A percentile compares a stretch with the other conserved stretches of the same genome.
phyloP scores from a whole-genome alignment of 2,797 vertebrate genomes.

The Melanogrammus aeglefinus region DNA sequence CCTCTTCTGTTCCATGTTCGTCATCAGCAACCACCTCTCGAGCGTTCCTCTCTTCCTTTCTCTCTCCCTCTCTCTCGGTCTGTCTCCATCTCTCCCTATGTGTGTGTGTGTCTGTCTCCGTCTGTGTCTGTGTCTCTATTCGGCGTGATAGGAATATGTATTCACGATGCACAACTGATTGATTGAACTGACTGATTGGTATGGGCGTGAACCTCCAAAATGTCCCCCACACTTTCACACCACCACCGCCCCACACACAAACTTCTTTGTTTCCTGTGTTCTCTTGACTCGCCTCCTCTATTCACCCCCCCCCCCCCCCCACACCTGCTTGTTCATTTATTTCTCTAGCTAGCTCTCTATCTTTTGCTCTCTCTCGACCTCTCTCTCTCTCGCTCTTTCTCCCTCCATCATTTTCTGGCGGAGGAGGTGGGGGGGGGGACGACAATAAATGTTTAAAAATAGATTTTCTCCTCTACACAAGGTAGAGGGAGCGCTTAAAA shows the following conservation, averaged over 20 bases:
- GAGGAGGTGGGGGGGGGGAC: neutral
- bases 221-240: neutral
- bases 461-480: conserved; percentile 50
- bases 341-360: neutral
- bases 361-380: too few species aligned
- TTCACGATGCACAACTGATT: conserved; percentile 45
- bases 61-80: too few species aligned
- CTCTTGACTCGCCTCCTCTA: neutral
- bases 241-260: neutral
- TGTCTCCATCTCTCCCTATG: conserved; percentile 39
- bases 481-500: conserved; percentile 49
- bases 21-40: conserved; percentile 61
- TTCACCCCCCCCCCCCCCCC: neutral
- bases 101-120: conserved; percentile 38
- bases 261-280: neutral
- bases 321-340: too few species aligned
- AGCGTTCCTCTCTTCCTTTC: neutral
- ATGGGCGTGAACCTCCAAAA: conserved; percentile 14
- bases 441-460: conserved; percentile 60
- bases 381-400: neutral
- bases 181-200: conserved; percentile 7
- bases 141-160: conserved; percentile 46
- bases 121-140: conserved; percentile 47
- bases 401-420: conserved; percentile 20
- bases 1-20: conserved; percentile 62